Evolutionary conservation across 2,797 vertebrate species (phyloP).

Genomic region (Crenuchus spilurus): DNA sequence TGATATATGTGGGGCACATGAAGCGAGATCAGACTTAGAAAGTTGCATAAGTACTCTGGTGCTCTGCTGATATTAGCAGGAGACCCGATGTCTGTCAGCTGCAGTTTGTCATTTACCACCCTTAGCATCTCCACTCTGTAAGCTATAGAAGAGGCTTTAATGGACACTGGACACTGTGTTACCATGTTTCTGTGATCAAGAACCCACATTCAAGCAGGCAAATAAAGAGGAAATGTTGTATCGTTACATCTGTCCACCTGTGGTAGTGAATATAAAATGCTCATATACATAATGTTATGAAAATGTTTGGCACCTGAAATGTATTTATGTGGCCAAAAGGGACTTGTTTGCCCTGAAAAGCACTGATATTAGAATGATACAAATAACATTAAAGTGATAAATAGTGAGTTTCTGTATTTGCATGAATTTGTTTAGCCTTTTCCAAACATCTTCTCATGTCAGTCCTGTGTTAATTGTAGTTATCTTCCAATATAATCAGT

Average conservation of each 20-base stretch:
- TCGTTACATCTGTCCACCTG: too few species aligned
- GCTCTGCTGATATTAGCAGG: conserved; percentile 1
- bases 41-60: conserved; percentile 18
- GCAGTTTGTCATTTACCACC: conserved; percentile 1
- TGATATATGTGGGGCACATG: conserved; percentile 5
- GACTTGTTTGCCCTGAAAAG: too few species aligned
- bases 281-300: not conserved
- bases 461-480: too few species aligned
- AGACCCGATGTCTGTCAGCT: conserved; percentile 23
- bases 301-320: too few species aligned
- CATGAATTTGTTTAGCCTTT: too few species aligned
- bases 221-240: not conserved
- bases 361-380: too few species aligned
- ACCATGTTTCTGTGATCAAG: not conserved
- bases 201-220: not conserved
- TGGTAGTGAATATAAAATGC: not conserved
- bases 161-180: not conserved
- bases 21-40: conserved; percentile 5
- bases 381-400: too few species aligned
- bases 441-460: too few species aligned
- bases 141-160: not conserved
- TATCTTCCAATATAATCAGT: too few species aligned
- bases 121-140: not conserved
- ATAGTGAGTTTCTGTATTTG: too few species aligned
- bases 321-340: too few species aligned